Evolutionary conservation across 2,888 invertebrate genomes (phyloP).

Genomic region (Agriotes lineatus): DNA sequence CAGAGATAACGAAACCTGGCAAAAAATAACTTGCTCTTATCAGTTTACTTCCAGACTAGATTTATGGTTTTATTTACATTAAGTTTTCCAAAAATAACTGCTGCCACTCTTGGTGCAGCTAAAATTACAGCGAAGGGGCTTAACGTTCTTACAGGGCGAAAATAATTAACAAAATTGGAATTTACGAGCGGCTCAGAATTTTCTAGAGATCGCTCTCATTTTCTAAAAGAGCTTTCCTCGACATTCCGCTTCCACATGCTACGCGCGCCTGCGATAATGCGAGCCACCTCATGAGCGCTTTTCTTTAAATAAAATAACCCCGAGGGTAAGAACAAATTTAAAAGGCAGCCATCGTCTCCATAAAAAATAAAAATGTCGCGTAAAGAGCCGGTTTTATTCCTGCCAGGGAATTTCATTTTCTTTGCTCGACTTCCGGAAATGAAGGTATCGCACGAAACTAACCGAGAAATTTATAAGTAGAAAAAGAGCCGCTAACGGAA

Average conservation of each 20-base stretch:
- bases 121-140: no score
- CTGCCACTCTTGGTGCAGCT: no score
- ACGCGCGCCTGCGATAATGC: no score
- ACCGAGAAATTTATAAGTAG: slow-evolving; percentile 39
- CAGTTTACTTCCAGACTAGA: neutral
- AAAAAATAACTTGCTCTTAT: slow-evolving; percentile 8
- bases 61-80: neutral
- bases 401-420: slow-evolving; percentile 27
- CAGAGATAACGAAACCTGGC: slow-evolving; percentile 7
- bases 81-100: neutral
- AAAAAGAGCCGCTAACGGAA: slow-evolving; percentile 39
- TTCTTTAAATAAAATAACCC: slow-evolving; percentile 4
- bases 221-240: no score
- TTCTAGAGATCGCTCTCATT: no score
- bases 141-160: no score
- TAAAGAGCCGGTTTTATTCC: slow-evolving; percentile 4
- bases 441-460: slow-evolving; percentile 44
- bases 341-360: neutral
- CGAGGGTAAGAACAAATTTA: slow-evolving; percentile 10
- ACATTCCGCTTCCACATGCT: no score
- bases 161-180: no score
- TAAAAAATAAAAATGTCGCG: slow-evolving; percentile 20
- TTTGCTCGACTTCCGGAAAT: slow-evolving; percentile 44
- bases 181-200: no score
- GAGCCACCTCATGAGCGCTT: neutral